Percentiles rank a stretch among this genome's conserved stretches.
phyloP scores from a whole-genome alignment of 2,113 vertebrate species.

The Ctenomys sociabilis region DNA sequence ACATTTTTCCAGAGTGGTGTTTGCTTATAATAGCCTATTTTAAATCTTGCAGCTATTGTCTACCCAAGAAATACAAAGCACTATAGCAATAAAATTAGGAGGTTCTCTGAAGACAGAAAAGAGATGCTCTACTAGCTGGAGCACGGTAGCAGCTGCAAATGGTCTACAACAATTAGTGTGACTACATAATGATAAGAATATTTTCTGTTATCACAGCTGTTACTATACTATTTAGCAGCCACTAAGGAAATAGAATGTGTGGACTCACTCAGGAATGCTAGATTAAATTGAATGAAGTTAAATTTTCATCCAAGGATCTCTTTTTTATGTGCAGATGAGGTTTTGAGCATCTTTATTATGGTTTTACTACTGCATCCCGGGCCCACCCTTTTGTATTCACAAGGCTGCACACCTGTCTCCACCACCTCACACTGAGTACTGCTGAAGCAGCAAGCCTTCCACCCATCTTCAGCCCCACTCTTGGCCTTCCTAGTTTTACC shows the following conservation, averaged over 20 bases:
- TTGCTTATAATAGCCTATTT: background rate
- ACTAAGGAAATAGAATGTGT: background rate
- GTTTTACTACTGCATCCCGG: background rate
- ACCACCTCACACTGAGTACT: rapidly evolving
- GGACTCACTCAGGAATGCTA: rapidly evolving
- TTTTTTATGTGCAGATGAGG: rapidly evolving
- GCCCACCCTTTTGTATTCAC: background rate
- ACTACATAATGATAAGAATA: too few species aligned
- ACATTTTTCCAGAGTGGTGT: background rate
- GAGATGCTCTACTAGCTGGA: too few species aligned
- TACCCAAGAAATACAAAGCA: background rate
- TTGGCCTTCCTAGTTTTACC: background rate
- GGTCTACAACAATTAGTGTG: rapidly evolving
- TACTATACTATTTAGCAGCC: rapidly evolving
- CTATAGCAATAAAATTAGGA: background rate
- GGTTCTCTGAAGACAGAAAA: background rate
- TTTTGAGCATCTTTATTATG: background rate
- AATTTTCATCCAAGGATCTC: too few species aligned
- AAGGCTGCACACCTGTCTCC: background rate
- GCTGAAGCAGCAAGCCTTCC: background rate
- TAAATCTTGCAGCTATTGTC: background rate
- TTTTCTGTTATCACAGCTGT: rapidly evolving
- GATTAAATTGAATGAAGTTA: background rate
- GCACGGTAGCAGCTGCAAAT: rapidly evolving
- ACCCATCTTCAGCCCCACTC: background rate